These are phyloP conservation scores for Drosophila quinaria DNA, from an alignment of 2,888 invertebrate genomes.

Conservation along the genomic window DNA sequence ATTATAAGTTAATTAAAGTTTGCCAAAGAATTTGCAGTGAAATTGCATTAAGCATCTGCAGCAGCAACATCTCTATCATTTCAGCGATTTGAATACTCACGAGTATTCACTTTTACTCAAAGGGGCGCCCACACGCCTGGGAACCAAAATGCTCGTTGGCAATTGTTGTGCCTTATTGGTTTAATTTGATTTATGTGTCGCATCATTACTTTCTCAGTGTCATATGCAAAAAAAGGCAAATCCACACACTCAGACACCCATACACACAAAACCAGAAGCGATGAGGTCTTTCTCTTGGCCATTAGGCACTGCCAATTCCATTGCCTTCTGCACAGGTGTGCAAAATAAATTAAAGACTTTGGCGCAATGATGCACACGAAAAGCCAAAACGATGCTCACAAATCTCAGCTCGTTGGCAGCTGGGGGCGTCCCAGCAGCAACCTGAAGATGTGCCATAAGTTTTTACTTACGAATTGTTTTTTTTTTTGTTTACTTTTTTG, in stretches of 20 bases:
- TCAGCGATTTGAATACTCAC: constrained; percentile 31
- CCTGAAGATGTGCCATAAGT: constrained; percentile 37
- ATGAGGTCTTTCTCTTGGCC: constrained; percentile 39
- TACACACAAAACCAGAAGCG: constrained; percentile 70
- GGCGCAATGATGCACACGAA: constrained; percentile 42
- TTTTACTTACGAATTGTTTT: constrained; percentile 32
- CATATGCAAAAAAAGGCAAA: constrained; percentile 58
- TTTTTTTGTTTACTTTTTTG: constrained; percentile 11
- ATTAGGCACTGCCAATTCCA: constrained; percentile 27
- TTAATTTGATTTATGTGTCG: constrained; percentile 73
- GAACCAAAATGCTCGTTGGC: constrained; percentile 55
- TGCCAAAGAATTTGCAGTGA: constrained; percentile 63
- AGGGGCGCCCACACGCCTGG: constrained; percentile 58
- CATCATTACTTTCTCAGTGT: constrained; percentile 59
- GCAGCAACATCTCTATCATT: constrained; percentile 27
- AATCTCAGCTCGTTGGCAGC: constrained; percentile 53
- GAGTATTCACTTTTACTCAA: constrained; percentile 55
- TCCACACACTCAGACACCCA: constrained; percentile 19
- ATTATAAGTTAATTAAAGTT: constrained; percentile 67
- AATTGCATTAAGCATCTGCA: constrained; percentile 49
- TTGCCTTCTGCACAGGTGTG: constrained; percentile 71
- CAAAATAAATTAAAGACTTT: constrained; percentile 79
- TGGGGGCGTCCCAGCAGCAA: constrained; percentile 33
- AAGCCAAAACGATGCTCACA: constrained; percentile 42
- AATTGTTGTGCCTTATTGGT: constrained; percentile 64